Conservation (phyloP, 1,140 invertebrate genomes). For the Whitmania pigra region DNA sequence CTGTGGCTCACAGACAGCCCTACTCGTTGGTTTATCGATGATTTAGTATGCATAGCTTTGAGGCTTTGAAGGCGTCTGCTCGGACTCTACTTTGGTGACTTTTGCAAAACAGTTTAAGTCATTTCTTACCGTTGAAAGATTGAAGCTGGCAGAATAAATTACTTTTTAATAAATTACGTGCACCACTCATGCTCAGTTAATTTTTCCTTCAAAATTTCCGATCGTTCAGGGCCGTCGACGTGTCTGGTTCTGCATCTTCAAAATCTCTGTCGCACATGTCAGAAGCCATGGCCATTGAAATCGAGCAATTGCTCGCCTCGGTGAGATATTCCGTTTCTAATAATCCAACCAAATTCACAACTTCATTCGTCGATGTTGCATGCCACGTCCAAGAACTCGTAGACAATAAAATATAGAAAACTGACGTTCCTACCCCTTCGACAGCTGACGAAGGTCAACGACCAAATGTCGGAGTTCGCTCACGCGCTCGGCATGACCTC, state of each 20-base stretch:
- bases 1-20: constrained; percentile 22
- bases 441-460: constrained; percentile 70
- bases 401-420: not conserved
- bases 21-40: constrained; percentile 4
- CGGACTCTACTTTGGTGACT: too few relatives aligned
- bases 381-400: too few relatives aligned
- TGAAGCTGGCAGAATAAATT: too few relatives aligned
- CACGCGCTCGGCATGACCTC: constrained; percentile 43
- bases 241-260: not conserved
- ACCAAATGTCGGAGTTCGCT: constrained; percentile 64
- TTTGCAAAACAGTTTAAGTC: too few relatives aligned
- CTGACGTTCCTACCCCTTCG: constrained; percentile 27
- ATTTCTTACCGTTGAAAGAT: too few relatives aligned
- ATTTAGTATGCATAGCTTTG: too few relatives aligned
- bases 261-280: constrained; percentile 70
- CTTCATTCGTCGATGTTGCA: not conserved
- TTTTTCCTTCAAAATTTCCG: too few relatives aligned
- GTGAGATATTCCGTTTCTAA: constrained; percentile 42
- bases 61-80: too few relatives aligned
- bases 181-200: too few relatives aligned
- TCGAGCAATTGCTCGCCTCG: constrained; percentile 72
- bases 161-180: too few relatives aligned
- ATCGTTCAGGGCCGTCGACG: too few relatives aligned
- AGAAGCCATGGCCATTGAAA: constrained; percentile 77
- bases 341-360: constrained; percentile 9